phyloP scores from a whole-genome alignment of 2,797 vertebrate genomes.

The Odontamblyopus rebecca region DNA sequence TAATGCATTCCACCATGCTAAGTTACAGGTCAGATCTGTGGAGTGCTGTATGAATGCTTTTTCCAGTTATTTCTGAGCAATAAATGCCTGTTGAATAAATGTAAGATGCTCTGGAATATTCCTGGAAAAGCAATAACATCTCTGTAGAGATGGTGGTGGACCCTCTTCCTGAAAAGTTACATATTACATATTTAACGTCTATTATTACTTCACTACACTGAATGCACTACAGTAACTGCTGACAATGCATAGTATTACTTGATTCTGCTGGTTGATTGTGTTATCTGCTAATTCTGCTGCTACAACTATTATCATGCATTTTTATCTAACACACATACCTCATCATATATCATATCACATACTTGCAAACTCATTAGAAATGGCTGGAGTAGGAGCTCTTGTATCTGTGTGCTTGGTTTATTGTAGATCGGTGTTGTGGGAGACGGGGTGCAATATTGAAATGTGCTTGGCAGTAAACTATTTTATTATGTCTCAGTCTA shows the following conservation, averaged over 20 bases:
- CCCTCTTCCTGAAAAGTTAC: too few relatives aligned
- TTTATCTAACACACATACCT: neutral
- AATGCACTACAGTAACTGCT: neutral
- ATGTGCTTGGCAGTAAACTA: constrained; percentile 62
- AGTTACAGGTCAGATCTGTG: too few relatives aligned
- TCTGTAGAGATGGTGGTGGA: too few relatives aligned
- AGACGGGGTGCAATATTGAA: constrained; percentile 30
- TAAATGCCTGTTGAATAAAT: too few relatives aligned
- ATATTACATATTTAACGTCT: too few relatives aligned
- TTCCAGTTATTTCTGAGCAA: too few relatives aligned
- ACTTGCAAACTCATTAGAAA: neutral
- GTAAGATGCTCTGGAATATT: too few relatives aligned
- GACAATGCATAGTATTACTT: too few relatives aligned
- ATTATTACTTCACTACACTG: neutral
- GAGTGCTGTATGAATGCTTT: too few relatives aligned
- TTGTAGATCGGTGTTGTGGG: constrained; percentile 12
- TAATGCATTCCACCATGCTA: too few relatives aligned
- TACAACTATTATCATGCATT: neutral
- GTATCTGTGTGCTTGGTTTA: neutral
- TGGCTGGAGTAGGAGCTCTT: neutral
- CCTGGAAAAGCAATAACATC: too few relatives aligned
- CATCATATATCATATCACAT: neutral
- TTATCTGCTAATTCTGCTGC: neutral
- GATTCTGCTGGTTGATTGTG: too few relatives aligned
- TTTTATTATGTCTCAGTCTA: constrained; percentile 20